A percentile compares a stretch with the other conserved stretches of the same genome.
phyloP scores from a whole-genome alignment of 1,140 invertebrate species.

The Nylanderia fulva region DNA sequence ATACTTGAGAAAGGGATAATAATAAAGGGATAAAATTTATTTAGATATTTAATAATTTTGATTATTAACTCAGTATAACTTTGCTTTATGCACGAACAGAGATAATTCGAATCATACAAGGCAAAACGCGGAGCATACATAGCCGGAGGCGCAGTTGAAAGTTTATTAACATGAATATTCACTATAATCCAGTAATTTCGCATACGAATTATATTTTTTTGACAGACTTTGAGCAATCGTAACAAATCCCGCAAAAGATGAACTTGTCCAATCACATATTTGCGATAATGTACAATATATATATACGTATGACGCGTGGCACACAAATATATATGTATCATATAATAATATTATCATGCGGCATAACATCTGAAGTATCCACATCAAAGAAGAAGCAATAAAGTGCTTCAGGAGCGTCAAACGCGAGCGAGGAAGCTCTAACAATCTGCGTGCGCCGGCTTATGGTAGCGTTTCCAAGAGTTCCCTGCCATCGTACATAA shows the following conservation, averaged over 20 bases:
- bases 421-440: conserved; percentile 17
- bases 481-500: conserved; percentile 32
- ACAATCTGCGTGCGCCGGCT: conserved; percentile 31
- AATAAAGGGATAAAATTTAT: conserved; percentile 4
- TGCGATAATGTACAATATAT: neutral
- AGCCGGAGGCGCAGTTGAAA: neutral
- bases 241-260: neutral
- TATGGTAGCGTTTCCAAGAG: conserved; percentile 12
- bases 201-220: conserved; percentile 32
- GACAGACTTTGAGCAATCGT: neutral
- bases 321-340: neutral
- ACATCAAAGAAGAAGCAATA: conserved; percentile 19
- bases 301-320: neutral
- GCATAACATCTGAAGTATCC: conserved; percentile 17
- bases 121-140: conserved; percentile 13
- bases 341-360: conserved; percentile 41
- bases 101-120: conserved; percentile 33
- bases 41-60: conserved; percentile 12
- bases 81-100: neutral
- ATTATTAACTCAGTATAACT: conserved; percentile 33
- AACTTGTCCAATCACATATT: conserved; percentile 7
- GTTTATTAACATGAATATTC: conserved; percentile 45
- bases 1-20: neutral
- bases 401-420: conserved; percentile 26
- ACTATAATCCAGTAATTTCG: neutral